Evolutionary conservation across 2,797 vertebrate species (phyloP), one percentile per base, ranked within the genome.

Genomic region (Chelonia mydas): DNA sequence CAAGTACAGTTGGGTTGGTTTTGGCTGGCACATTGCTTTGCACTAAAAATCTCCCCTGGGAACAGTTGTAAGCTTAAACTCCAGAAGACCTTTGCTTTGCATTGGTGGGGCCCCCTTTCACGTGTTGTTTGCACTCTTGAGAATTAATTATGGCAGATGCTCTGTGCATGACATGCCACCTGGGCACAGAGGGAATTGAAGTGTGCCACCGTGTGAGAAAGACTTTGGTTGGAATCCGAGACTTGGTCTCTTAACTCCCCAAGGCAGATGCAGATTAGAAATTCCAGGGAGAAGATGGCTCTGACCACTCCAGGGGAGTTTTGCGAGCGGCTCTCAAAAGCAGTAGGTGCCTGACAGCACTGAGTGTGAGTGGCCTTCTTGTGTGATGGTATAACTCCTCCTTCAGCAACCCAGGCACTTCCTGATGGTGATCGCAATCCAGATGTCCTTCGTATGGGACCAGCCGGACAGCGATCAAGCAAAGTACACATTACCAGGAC

Each of bases 1-100:
- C 93, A 95, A 97, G 88, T 93, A 81, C 95, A 90, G 28, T 96
- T 90, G 88, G 65, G 50, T 94, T 95, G 47, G 78, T 84, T 96
- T 96, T 93, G 89, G 37, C 59, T 87, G 89, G 94, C 94, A 78
- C 57, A 81, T 93, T 78, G 59, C 88, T 95, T 87, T 8, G 11
- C 54, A 57, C 76, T 28, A 95, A 91, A 28, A 87, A 87, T 92
- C 82, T 88, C 28, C 74, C 37, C 90, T 94, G 84, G 92, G 80
- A 88, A 45, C 68, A 45, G 68, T 41, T 25, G 41, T 45, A 74
- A 57, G 37, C 68, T 74, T 74, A 27, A 65, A 19, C 41, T 57
- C 19, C 68, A 74, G 31, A 74, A 74, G 37, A 23, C 37, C 81
- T 90, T 81, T 87, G 89, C 25, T 95, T 92, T 79, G 87, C 77